Evolutionary conservation across 23 tunicate species (phyloP).

Genomic region (Ascidia mentula): DNA sequence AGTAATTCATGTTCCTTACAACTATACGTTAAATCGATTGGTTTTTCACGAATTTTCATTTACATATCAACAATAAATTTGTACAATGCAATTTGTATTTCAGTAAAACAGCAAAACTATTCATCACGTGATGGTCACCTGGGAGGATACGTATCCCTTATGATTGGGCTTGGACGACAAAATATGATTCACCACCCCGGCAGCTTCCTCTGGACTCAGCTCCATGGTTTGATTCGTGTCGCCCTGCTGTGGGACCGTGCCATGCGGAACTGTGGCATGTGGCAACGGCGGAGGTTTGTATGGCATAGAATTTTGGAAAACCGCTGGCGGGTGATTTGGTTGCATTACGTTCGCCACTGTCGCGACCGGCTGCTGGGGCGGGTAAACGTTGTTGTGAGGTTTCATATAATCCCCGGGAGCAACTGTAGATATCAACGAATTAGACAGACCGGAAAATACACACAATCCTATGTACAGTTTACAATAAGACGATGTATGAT

Average conservation of each 20-base stretch:
- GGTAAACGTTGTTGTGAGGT: background rate
- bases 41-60: no score
- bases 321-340: background rate
- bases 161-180: conserved; percentile 19
- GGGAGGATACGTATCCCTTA: conserved; percentile 9
- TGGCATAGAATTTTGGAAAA: background rate
- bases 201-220: conserved; percentile 70
- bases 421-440: background rate
- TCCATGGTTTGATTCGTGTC: conserved; percentile 28
- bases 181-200: conserved; percentile 68
- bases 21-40: no score
- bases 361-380: background rate
- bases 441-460: background rate
- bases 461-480: no score
- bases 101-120: no score
- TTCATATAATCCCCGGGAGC: background rate
- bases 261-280: background rate
- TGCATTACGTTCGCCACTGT: conserved; percentile 12
- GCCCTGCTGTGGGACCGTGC: background rate
- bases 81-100: no score
- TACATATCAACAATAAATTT: no score
- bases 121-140: no score
- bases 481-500: background rate
- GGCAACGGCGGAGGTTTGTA: background rate
- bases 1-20: no score